Evolutionary conservation across 1,140 invertebrate species (phyloP).

Genomic region (Ooceraea biroi): DNA sequence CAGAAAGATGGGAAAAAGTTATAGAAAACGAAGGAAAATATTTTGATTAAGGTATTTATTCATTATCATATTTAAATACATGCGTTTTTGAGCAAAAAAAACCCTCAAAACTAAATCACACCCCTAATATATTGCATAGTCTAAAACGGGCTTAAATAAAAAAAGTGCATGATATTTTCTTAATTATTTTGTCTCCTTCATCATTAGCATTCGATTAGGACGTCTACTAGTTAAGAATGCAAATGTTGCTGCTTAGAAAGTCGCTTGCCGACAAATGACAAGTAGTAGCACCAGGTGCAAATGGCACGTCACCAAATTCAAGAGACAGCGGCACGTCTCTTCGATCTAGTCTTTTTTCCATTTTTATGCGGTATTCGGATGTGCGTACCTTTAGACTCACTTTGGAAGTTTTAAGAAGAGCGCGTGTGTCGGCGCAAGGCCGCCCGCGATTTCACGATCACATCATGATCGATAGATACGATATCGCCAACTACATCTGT

Average conservation of each 20-base stretch:
- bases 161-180: not conserved
- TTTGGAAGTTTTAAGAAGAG: constrained; percentile 6
- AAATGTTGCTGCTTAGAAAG: constrained; percentile 20
- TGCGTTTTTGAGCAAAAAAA: no score
- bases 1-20: no score
- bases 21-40: no score
- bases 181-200: not conserved
- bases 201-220: constrained; percentile 17
- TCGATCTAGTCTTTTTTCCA: constrained; percentile 15
- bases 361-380: not conserved
- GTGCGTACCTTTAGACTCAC: not conserved
- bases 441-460: constrained; percentile 17
- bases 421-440: constrained; percentile 10
- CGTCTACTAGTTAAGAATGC: constrained; percentile 30
- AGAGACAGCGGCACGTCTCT: constrained; percentile 43
- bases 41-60: no score
- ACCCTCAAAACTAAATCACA: no score
- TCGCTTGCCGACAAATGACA: constrained; percentile 17
- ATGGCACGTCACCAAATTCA: constrained; percentile 63
- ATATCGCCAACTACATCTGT: constrained; percentile 23
- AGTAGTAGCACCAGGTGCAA: constrained; percentile 66
- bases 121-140: no score
- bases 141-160: no score
- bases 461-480: constrained; percentile 21
- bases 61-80: no score